Evolutionary conservation across 2,797 vertebrate species (phyloP), one percentile per base, ranked within the genome.

Genomic region (Trichosurus vulpecula): DNA sequence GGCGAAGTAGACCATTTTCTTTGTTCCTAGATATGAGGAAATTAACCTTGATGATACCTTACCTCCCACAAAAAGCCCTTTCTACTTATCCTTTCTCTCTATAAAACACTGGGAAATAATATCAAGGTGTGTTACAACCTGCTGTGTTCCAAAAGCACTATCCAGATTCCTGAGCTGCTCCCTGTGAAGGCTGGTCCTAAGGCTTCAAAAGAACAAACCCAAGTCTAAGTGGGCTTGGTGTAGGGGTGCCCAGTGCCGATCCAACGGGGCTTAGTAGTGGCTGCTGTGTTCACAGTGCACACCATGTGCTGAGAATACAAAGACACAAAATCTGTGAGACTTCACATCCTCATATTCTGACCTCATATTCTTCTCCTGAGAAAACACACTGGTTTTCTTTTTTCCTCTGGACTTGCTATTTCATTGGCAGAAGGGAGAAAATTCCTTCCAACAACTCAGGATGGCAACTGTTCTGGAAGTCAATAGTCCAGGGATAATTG

Each of bases 31-130:
- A 81, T 81, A 81, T 10, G 22, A 81, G 74, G 41, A 93, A 92
- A 87, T 87, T 96, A 92, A 91, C 81, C 52, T 93, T 90, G 6
- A 51, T 57, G 94, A 95, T 94, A 91, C 2, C 51, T 74, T 56
- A 61, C 13, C 74, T 61, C 3, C 90, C 54, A 14, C 81, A 94
- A 47, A 19, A 92, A 66, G 51, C 90, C 31, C 11, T 6, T 90
- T 91, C 41, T 81, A 5, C 22, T 3, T 93, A 54, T 52, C n/a
- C 35, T 25, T 56, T 92, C 27, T 93, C 35, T 97, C 16, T 90
- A 53, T 30, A 93, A 94, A 93, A 90, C 11, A 0, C 47, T 66
- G 52, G 0, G 22, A 91, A 87, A 53, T 93, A 55, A 54, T 92
- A 47, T 47, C 8, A 66, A 27, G 52, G 54, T 25, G 95, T 81